Base-by-base conservation (phyloP, 2,888 invertebrate genomes). In the Heliconius erato region DNA sequence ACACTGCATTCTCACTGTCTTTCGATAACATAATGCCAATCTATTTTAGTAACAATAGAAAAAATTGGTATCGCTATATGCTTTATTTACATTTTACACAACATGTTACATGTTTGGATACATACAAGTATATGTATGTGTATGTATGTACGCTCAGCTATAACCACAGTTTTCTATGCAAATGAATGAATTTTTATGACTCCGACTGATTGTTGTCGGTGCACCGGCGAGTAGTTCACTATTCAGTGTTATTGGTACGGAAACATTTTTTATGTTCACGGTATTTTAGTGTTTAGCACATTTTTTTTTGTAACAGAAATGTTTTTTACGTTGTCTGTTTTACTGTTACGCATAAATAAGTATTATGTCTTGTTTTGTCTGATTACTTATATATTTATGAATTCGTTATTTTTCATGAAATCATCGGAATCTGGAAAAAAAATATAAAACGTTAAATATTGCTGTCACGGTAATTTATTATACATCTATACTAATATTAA, bases 61-160 rank as follows among this genome's bases (percentile, higher is more conserved):
- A 49, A 16, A 49, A 12, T 6, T 49, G 19, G 49, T 49, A 16
- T 49, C 19, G 40, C 40, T 71, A 40, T 71, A 71, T 71, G 40
- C 40, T 71, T 71, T 71, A 71, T 71, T 71, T 71, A 40, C 71
- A 71, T 71, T 71, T 71, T 14, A 71, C 71, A 40, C 71, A 71
- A 71, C 40, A 40, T 40, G 40, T 35, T 69, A 69, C 11, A 40
- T 69, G 69, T 63, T 12, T 69, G 23, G 11, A 40, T 40, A 40
- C 40, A 11, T 40, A 32, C 32, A 32, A 32, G 32, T 3, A 40
- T 69, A n/a, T 69, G 35, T 23, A 7, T 19, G 1, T 71, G n/a
- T 71, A 40, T 40, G 40, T 71, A n/a, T 26, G 14, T n/a, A 7
- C 6, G 32, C 59, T 32, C 35, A 32, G 11, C 11, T 74, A 12